phyloP scores from a whole-genome alignment of 2,797 vertebrate species.

The Clarias laeviceps region DNA sequence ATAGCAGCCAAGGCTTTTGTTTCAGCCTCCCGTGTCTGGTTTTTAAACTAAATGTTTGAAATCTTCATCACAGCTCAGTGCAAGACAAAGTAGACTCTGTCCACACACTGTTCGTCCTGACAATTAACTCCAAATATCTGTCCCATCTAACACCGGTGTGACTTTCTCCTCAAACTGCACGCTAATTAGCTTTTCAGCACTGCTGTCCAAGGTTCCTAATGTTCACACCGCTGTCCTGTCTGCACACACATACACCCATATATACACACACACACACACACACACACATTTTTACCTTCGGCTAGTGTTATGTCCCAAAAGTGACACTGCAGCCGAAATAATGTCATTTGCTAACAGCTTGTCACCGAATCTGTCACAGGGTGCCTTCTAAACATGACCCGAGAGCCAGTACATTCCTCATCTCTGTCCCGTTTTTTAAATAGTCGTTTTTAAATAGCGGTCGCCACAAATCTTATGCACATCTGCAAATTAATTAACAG shows the following conservation, averaged over 20 bases:
- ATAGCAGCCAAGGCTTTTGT: slow-evolving; percentile 16
- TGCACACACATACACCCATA: background rate
- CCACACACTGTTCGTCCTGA: slow-evolving; percentile 28
- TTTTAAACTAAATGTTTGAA: slow-evolving; percentile 29
- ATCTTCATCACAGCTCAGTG: slow-evolving; percentile 9
- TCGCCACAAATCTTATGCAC: slow-evolving; percentile 40
- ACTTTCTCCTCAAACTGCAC: slow-evolving; percentile 10
- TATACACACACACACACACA: background rate
- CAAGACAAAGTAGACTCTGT: slow-evolving; percentile 25
- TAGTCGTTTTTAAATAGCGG: slow-evolving; percentile 41
- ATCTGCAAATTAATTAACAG: slow-evolving; percentile 55
- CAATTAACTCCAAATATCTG: slow-evolving; percentile 44
- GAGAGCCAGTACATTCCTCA: background rate
- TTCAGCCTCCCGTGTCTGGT: slow-evolving; percentile 22
- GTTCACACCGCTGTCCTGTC: slow-evolving; percentile 3
- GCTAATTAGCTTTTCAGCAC: slow-evolving; percentile 35
- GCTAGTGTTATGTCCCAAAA: slow-evolving; percentile 25
- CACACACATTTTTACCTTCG: background rate
- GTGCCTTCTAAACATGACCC: slow-evolving; percentile 18
- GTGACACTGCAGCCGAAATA: slow-evolving; percentile 13
- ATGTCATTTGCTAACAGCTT: slow-evolving; percentile 16
- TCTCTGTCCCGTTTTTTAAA: background rate
- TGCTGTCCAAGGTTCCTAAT: slow-evolving; percentile 19
- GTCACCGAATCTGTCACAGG: background rate
- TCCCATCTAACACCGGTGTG: slow-evolving; percentile 3